phyloP scores from a whole-genome alignment of 2,113 vertebrate genomes.

The Pomatostomus ruficeps region DNA sequence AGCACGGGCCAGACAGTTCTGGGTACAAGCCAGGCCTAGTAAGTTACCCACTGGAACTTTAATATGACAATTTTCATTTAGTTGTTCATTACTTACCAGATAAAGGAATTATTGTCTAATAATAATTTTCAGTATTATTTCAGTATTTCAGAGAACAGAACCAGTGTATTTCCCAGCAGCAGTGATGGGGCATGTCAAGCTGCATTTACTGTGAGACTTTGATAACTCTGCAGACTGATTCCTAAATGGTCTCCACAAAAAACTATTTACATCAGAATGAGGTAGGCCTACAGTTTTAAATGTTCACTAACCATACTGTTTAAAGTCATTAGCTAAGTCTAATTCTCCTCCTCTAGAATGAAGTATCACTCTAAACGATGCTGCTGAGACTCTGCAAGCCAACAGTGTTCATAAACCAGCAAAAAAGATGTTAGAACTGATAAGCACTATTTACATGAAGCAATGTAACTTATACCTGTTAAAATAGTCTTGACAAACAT shows the following conservation, averaged over 20 bases:
- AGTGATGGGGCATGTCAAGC: background rate
- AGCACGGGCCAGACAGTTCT: background rate
- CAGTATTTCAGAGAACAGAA: background rate
- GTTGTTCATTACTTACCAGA: background rate
- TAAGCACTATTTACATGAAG: background rate
- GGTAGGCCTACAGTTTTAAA: background rate
- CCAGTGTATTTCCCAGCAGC: background rate
- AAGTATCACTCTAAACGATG: background rate
- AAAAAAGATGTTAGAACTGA: background rate
- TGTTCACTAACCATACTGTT: background rate
- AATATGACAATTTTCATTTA: background rate
- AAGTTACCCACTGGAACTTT: background rate
- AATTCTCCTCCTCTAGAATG: background rate
- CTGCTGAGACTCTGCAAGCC: background rate
- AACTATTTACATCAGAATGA: background rate
- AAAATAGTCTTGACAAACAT: background rate
- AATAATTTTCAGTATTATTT: background rate
- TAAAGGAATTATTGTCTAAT: background rate
- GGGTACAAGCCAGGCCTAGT: background rate
- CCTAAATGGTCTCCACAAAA: background rate
- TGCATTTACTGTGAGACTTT: background rate
- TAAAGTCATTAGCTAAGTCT: background rate
- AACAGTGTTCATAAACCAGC: background rate
- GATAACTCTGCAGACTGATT: background rate
- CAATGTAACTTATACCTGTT: background rate